phyloP scores from a whole-genome alignment of 1,140 invertebrate species.

The Anoplolepis gracilipes region DNA sequence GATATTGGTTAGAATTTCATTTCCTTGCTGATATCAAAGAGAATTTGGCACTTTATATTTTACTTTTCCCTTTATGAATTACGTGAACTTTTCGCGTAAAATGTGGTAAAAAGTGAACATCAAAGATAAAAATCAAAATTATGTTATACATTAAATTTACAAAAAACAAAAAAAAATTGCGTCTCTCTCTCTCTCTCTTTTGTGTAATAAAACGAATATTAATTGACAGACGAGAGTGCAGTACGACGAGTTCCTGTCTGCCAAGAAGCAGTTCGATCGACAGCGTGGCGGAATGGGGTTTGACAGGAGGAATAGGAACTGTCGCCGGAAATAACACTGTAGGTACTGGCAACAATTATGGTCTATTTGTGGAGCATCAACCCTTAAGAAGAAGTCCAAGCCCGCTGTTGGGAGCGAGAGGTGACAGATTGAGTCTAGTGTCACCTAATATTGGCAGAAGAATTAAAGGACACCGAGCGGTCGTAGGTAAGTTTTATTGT shows the following conservation, averaged over 20 bases:
- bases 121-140: background rate
- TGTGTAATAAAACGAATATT: background rate
- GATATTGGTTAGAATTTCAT: background rate
- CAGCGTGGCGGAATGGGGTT: constrained; percentile 84
- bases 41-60: background rate
- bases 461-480: constrained; percentile 90
- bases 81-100: background rate
- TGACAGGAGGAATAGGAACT: constrained; percentile 76
- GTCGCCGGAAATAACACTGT: constrained; percentile 72
- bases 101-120: background rate
- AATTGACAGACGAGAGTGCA: constrained; percentile 78
- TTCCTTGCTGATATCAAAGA: background rate
- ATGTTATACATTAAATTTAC: too few species aligned
- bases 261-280: constrained; percentile 94
- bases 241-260: constrained; percentile 79
- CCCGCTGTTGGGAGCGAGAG: constrained; percentile 82
- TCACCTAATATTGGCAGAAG: constrained; percentile 91
- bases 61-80: background rate
- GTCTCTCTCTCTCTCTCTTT: too few species aligned
- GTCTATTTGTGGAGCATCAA: constrained; percentile 85
- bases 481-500: constrained; percentile 89
- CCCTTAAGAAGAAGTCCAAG: constrained; percentile 84
- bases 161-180: background rate
- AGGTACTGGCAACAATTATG: constrained; percentile 76
- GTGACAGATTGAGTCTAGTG: constrained; percentile 88